Percentiles rank a stretch among this genome's conserved stretches.
phyloP scores from a whole-genome alignment of 1,140 invertebrate genomes.

The Atta texana region DNA sequence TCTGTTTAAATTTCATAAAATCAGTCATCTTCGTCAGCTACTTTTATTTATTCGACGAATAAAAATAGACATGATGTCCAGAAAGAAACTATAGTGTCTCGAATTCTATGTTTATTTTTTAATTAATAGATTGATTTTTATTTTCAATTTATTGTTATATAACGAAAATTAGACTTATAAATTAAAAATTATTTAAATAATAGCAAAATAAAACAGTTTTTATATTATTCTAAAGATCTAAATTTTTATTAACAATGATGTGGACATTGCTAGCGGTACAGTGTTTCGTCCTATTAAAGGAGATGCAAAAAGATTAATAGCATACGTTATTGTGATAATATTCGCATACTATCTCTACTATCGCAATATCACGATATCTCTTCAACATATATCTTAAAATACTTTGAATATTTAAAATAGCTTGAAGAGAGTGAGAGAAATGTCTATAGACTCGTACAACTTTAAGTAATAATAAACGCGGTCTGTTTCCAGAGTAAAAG shows the following conservation, averaged over 20 bases:
- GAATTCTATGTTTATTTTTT: neutral
- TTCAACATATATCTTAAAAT: constrained; percentile 23
- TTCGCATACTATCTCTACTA: neutral
- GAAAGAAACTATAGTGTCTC: neutral
- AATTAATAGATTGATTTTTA: neutral
- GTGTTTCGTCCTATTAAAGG: neutral
- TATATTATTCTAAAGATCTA: neutral
- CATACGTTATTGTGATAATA: neutral
- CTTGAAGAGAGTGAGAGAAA: neutral
- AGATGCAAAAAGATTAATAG: neutral
- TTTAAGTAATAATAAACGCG: constrained; percentile 12
- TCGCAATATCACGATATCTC: neutral
- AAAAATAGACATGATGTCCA: neutral
- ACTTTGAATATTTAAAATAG: neutral
- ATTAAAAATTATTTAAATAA: neutral
- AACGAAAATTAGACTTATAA: neutral
- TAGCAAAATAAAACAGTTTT: neutral
- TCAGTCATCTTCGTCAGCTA: neutral
- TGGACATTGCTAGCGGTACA: neutral
- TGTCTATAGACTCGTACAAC: neutral
- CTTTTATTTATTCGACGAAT: neutral
- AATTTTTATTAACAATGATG: neutral
- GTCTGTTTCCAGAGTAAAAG: constrained; percentile 40
- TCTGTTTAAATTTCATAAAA: neutral
- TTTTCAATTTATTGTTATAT: neutral